Conservation (phyloP, 2,888 invertebrate genomes). For the Chirona hameri region DNA sequence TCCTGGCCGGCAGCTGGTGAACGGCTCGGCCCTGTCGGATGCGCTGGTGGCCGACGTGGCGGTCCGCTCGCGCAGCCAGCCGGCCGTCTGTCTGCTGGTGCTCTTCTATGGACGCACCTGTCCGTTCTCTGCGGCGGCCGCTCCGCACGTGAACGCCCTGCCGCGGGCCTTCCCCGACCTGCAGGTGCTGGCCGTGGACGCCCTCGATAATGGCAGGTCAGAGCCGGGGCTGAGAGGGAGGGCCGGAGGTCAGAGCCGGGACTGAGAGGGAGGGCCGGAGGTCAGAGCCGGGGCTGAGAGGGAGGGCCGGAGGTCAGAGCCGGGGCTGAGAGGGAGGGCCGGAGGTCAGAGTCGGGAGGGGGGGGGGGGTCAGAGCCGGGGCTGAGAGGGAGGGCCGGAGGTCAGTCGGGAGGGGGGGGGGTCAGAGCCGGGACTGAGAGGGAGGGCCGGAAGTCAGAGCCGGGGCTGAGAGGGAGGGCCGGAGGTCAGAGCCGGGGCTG, state of each 20-base stretch:
- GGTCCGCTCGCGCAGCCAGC: slow-evolving; percentile 54
- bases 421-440: too few relatives aligned
- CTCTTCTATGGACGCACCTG: slow-evolving; percentile 88
- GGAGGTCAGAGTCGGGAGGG: background rate
- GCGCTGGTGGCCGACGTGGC: background rate
- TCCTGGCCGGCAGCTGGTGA: background rate
- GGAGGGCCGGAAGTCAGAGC: too few relatives aligned
- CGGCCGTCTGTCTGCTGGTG: slow-evolving; percentile 66
- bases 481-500: too few relatives aligned
- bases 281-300: too few relatives aligned
- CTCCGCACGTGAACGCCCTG: slow-evolving; percentile 84
- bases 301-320: too few relatives aligned
- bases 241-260: too few relatives aligned
- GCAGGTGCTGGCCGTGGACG: slow-evolving; percentile 85
- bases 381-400: background rate
- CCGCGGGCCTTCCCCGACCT: slow-evolving; percentile 81
- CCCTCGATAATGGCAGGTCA: slow-evolving; percentile 68
- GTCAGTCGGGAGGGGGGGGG: too few relatives aligned
- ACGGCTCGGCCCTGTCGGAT: background rate
- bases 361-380: background rate
- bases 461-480: too few relatives aligned
- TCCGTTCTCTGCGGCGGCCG: slow-evolving; percentile 83
- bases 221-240: slow-evolving; percentile 27
- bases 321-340: background rate
- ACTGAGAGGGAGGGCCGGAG: too few relatives aligned